phyloP scores from a whole-genome alignment of 2,888 invertebrate species.

The Laothoe populi region DNA sequence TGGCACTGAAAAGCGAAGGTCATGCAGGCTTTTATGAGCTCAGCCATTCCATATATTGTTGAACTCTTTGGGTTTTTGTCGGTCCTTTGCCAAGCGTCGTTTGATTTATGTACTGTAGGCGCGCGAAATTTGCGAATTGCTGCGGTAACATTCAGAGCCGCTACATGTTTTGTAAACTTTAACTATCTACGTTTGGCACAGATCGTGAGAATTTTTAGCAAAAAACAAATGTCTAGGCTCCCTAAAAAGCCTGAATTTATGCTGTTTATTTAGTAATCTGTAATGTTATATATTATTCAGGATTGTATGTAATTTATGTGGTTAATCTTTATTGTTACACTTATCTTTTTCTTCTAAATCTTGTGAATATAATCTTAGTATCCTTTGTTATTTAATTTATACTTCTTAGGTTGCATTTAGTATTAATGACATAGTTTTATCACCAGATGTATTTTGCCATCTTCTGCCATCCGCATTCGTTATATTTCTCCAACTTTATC shows the following conservation, averaged over 20 bases:
- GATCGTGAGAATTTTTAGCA: slow-evolving; percentile 21
- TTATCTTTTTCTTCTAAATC: too few relatives aligned
- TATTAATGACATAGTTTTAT: not conserved
- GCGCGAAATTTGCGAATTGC: slow-evolving; percentile 33
- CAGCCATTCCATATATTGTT: slow-evolving; percentile 2
- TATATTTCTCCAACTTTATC: not conserved
- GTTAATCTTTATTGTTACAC: not conserved
- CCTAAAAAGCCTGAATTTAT: slow-evolving; percentile 4
- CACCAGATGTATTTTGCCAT: not conserved
- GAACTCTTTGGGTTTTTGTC: slow-evolving; percentile 8
- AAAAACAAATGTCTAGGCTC: not conserved
- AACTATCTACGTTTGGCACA: slow-evolving; percentile 25
- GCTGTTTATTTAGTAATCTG: not conserved
- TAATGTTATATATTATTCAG: not conserved
- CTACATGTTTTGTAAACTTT: slow-evolving; percentile 28
- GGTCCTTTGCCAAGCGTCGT: slow-evolving; percentile 14
- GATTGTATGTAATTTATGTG: not conserved
- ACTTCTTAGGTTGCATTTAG: not conserved
- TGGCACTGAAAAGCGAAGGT: slow-evolving; percentile 11
- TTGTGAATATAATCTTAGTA: too few relatives aligned
- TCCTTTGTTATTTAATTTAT: too few relatives aligned
- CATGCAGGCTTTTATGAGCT: not conserved
- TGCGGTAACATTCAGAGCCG: not conserved
- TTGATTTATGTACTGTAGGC: slow-evolving; percentile 35
- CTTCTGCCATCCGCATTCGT: not conserved